These are phyloP conservation scores for Micronycteris hirsuta DNA, from an alignment of 2,113 vertebrate species.

Conservation along the genomic window DNA sequence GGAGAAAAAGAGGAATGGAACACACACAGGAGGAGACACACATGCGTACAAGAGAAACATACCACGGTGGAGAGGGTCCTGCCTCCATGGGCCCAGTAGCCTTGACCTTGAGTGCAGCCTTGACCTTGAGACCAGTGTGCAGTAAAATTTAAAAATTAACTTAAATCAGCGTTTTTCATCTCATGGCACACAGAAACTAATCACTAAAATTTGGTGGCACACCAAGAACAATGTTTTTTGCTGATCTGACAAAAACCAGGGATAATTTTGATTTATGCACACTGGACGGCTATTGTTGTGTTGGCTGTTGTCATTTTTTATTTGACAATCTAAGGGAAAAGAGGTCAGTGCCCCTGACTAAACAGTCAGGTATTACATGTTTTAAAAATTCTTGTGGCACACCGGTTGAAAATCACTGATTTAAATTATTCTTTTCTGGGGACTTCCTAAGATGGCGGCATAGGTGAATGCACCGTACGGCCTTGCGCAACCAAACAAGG, in stretches of 20 bases:
- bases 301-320: no score
- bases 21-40: not conserved
- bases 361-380: not conserved
- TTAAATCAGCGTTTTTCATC: not conserved
- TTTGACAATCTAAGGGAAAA: no score
- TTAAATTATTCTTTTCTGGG: not conserved
- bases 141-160: not conserved
- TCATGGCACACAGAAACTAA: not conserved
- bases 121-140: not conserved
- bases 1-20: not conserved
- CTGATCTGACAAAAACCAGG: not conserved
- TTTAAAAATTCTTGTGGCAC: no score
- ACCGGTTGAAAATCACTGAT: no score
- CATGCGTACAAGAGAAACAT: rapidly evolving
- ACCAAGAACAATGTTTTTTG: not conserved
- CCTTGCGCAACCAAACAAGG: no score
- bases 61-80: rapidly evolving
- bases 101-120: not conserved
- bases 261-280: not conserved
- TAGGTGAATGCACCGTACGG: no score
- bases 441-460: no score
- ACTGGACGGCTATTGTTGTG: no score
- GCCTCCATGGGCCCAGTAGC: not conserved
- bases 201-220: not conserved
- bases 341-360: no score